Conservation (phyloP, 1,140 invertebrate species). For the Notospermus geniculatus region DNA sequence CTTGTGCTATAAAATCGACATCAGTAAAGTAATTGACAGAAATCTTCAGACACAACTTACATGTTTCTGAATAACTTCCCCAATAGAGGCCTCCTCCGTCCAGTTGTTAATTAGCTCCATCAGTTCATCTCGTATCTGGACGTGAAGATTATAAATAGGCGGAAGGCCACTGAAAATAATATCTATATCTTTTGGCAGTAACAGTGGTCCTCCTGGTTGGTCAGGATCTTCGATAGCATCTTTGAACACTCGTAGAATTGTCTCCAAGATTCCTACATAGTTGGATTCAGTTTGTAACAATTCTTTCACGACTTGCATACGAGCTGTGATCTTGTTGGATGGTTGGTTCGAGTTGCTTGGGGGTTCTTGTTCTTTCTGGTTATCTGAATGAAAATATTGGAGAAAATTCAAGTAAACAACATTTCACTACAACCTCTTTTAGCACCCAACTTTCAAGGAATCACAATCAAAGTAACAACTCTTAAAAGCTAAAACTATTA, state of each 20-base stretch:
- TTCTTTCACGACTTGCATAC: conserved; percentile 80
- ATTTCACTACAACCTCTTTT: too few species aligned
- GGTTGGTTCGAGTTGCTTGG: too few species aligned
- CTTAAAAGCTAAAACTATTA: too few species aligned
- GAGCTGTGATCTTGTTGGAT: conserved; percentile 58
- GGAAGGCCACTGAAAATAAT: conserved; percentile 95
- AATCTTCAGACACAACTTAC: conserved; percentile 53
- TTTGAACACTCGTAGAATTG: conserved; percentile 91
- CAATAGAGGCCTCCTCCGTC: conserved; percentile 79
- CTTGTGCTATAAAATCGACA: too few species aligned
- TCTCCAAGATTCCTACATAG: conserved; percentile 92
- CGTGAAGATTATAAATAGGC: conserved; percentile 89
- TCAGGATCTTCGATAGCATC: conserved; percentile 83
- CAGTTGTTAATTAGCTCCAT: conserved; percentile 67
- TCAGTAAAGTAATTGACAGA: too few species aligned
- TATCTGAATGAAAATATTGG: too few species aligned
- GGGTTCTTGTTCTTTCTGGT: too few species aligned
- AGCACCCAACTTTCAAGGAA: too few species aligned
- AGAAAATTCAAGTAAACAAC: too few species aligned
- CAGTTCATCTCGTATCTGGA: conserved; percentile 78
- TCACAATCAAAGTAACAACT: too few species aligned
- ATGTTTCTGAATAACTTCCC: conserved; percentile 83
- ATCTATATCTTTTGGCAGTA: conserved; percentile 89
- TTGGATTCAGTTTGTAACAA: conserved; percentile 94
- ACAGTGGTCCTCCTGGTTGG: conserved; percentile 71